Evolutionary conservation across 2,888 invertebrate species (phyloP).

Genomic region (Hypercompe scribonia): DNA sequence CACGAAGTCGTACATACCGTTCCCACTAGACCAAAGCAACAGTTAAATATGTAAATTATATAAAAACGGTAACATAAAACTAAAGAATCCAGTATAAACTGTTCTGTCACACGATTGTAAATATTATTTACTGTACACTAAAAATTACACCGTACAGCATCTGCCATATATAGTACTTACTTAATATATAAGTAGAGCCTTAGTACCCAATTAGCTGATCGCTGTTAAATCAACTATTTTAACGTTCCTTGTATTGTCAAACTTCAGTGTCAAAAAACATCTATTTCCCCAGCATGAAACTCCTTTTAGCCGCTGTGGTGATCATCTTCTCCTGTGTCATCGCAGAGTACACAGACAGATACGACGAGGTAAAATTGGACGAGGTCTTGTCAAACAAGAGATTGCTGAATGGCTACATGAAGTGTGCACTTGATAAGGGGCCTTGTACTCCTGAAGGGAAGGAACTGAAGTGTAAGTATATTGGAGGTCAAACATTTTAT

Average conservation of each 20-base stretch:
- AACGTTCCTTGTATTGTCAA: neutral
- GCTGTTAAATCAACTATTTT: neutral
- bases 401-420: slow-evolving; percentile 89
- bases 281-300: slow-evolving; percentile 63
- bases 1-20: no score
- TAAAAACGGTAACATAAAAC: no score
- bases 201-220: neutral
- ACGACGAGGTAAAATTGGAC: slow-evolving; percentile 90
- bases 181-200: neutral
- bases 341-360: slow-evolving; percentile 87
- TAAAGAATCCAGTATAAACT: no score
- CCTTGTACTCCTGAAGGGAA: slow-evolving; percentile 90
- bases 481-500: no score
- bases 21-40: no score
- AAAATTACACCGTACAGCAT: no score
- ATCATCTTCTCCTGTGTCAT: slow-evolving; percentile 46
- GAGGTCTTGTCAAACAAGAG: slow-evolving; percentile 89
- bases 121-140: no score
- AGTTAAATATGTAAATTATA: no score
- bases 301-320: slow-evolving; percentile 50
- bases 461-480: slow-evolving; percentile 89
- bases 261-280: neutral
- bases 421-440: slow-evolving; percentile 89
- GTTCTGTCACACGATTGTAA: no score
- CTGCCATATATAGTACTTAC: neutral